Conservation (phyloP, 2,113 vertebrate genomes). For the Hydropotes inermis region DNA sequence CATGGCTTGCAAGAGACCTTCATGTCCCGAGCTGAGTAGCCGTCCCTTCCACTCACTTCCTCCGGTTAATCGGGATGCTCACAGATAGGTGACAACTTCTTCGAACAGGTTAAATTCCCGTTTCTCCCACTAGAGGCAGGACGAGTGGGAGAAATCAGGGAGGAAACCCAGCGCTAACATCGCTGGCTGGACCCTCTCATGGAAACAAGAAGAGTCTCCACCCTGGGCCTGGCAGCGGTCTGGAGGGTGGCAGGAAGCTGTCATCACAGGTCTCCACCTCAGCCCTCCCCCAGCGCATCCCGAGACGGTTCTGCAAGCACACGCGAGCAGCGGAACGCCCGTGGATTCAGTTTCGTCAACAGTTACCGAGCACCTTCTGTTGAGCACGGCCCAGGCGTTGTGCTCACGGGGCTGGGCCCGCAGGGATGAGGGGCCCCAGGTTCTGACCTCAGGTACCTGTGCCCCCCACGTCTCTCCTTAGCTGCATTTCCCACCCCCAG, state of each 20-base stretch:
- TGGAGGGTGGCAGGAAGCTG: rapidly evolving
- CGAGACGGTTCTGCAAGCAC: not conserved
- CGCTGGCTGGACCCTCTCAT: rapidly evolving
- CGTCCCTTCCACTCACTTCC: not conserved
- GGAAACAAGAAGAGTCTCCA: rapidly evolving
- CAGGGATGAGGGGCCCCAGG: rapidly evolving
- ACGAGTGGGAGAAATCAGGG: rapidly evolving
- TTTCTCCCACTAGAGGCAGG: not conserved
- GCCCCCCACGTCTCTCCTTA: not conserved
- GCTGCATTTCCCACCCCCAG: not conserved
- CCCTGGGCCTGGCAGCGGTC: too few relatives aligned
- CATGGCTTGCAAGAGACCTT: not conserved
- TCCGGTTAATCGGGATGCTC: too few relatives aligned
- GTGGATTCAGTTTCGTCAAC: rapidly evolving
- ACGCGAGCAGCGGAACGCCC: not conserved
- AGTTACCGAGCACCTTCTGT: not conserved
- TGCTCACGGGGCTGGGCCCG: too few relatives aligned
- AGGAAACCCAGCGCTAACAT: rapidly evolving
- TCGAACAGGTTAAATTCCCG: not conserved
- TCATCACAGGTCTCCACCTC: not conserved
- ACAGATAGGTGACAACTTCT: not conserved
- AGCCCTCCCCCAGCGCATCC: rapidly evolving
- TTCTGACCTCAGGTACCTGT: not conserved
- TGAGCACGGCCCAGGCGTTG: rapidly evolving
- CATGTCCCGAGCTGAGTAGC: rapidly evolving